Evolutionary conservation across 2,888 invertebrate genomes (phyloP).

Genomic region (Rhogogaster chlorosoma): DNA sequence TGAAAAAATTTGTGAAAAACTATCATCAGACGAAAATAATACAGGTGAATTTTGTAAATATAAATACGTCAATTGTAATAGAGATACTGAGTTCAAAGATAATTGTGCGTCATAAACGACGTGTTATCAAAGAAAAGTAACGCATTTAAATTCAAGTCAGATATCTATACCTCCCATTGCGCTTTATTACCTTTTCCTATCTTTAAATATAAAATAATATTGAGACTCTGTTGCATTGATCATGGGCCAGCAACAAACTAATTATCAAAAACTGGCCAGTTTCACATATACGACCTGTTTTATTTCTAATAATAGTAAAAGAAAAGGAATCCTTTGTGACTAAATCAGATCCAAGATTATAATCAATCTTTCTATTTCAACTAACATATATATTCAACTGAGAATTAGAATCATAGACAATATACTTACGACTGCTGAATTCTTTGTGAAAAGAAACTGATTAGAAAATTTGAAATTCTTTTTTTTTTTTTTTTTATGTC

Average conservation of each 20-base stretch:
- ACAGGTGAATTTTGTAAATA: background rate
- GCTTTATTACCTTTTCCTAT: background rate
- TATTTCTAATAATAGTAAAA: background rate
- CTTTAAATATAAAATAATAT: constrained; percentile 21
- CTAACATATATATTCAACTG: constrained; percentile 48
- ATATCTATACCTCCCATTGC: background rate
- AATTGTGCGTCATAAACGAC: constrained; percentile 33
- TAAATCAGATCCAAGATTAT: constrained; percentile 29
- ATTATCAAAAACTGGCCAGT: background rate
- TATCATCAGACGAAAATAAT: constrained; percentile 17
- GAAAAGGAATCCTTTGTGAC: background rate
- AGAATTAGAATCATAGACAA: constrained; percentile 40
- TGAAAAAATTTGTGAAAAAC: constrained; percentile 25
- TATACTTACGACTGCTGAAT: background rate
- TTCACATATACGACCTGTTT: background rate
- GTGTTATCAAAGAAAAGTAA: background rate
- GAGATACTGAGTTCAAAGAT: constrained; percentile 10
- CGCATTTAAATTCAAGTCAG: background rate
- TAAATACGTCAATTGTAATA: constrained; percentile 2
- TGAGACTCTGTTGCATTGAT: constrained; percentile 21
- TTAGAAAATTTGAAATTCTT: constrained; percentile 54
- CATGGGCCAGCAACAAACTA: constrained; percentile 25
- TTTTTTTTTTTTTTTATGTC: constrained; percentile 47
- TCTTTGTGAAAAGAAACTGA: constrained; percentile 32
- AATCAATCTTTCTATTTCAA: constrained; percentile 52